These are phyloP conservation scores for Helicolenus hilgendorfi DNA, from an alignment of 2,797 vertebrate species.

Conservation along the genomic window DNA sequence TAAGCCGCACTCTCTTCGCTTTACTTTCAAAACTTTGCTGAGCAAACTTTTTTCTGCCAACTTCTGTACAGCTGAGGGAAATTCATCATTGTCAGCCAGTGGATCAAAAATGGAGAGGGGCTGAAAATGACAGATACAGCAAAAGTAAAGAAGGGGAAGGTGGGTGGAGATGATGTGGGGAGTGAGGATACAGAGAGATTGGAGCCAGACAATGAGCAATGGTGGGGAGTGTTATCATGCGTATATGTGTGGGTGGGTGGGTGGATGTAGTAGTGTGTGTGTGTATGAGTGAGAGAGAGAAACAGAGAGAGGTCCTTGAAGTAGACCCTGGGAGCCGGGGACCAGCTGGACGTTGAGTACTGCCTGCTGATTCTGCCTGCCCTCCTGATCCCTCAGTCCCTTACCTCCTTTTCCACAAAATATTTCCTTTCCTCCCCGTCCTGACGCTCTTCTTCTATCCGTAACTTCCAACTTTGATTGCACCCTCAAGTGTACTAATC, in stretches of 20 bases:
- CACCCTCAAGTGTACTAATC: not conserved
- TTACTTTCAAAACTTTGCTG: conserved; percentile 83
- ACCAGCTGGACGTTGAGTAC: conserved; percentile 83
- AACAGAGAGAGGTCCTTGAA: conserved; percentile 69
- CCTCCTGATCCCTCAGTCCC: conserved; percentile 50
- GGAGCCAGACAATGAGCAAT: conserved; percentile 81
- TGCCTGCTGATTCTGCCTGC: conserved; percentile 70
- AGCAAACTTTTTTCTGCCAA: conserved; percentile 83
- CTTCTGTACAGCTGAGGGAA: conserved; percentile 78
- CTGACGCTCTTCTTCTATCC: not conserved
- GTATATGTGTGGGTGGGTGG: conserved; percentile 9
- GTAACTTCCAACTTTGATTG: conserved; percentile 17
- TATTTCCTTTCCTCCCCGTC: not conserved
- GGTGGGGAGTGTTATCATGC: conserved; percentile 61
- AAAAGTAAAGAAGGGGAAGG: conserved; percentile 83
- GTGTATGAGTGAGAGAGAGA: conserved; percentile 1
- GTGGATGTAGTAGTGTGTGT: conserved; percentile 28
- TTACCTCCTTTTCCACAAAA: conserved; percentile 37
- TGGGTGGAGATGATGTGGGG: conserved; percentile 79
- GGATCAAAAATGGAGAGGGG: conserved; percentile 85
- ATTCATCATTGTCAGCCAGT: conserved; percentile 87
- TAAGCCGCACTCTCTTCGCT: conserved; percentile 63
- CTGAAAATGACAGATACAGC: conserved; percentile 85
- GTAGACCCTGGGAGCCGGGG: conserved; percentile 68
- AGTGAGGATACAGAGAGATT: conserved; percentile 74